Base-by-base conservation (phyloP, 2,888 invertebrate genomes). In the Harpalus rubripes region DNA sequence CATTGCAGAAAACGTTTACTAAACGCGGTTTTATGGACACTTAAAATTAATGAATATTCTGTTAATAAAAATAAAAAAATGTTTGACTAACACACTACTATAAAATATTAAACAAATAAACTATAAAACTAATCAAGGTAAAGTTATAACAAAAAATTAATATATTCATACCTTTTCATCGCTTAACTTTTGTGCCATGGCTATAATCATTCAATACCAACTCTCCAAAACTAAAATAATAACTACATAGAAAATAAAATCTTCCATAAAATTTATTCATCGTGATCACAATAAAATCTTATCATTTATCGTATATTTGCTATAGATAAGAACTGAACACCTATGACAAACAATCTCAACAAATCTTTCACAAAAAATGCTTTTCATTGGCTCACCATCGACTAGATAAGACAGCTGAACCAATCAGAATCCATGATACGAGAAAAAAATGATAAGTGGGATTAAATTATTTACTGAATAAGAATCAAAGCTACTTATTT, bases 291-390 rank as follows among this genome's bases (percentile, higher is more conserved):
- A 78, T 84, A 76, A 83, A 83, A 76, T 83, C 72, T 84, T 84
- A 84, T 84, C 84, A 76, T 83, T 82, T 72, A 81, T 81, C 81
- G 81, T 39, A 32, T 81, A 81, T 81, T 72, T 68, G 52, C 58
- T 81, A 72, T 68, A 81, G 81, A 81, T 81, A 81, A 81, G 81
- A 65, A 56, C 44, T 52, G 10, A 12, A 68, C 15, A 81, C 81
- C 72, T 81, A 81, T 72, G 1, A 56, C 39, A 72, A 81, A 72
- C 81, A 81, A 65, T 78, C 32, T 80, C 41, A 59, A 76, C 15
- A 61, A 32, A 78, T 65, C 63, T 63, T 39, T 44, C 26, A 78
- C 76, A 84, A 84, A 83, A 84, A 84, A 78, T 84, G 39, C 15
- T 39, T 61, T 44, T 63, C 84, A 84, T 84, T 84, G 84, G 84